phyloP scores from a whole-genome alignment of 1,140 invertebrate species.

The Cyclargus thomasi region DNA sequence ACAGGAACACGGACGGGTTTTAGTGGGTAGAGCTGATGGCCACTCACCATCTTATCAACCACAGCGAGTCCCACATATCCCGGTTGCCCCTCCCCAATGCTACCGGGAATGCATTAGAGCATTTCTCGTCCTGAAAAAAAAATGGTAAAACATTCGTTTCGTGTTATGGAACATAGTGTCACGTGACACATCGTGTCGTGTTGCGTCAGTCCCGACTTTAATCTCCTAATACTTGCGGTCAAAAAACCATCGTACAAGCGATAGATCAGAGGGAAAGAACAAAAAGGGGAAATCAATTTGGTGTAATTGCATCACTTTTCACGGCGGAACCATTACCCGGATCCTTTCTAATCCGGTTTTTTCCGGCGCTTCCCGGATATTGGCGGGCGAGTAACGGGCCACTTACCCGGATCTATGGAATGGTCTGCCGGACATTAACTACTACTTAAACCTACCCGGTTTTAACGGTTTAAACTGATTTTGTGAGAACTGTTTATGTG shows the following conservation, averaged over 20 bases:
- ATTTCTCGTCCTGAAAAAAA: too few species aligned
- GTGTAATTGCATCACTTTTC: slow-evolving; percentile 63
- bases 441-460: slow-evolving; percentile 37
- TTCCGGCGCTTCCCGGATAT: slow-evolving; percentile 63
- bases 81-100: too few species aligned
- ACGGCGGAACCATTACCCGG: slow-evolving; percentile 51
- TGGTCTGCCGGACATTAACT: slow-evolving; percentile 54
- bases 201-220: too few species aligned
- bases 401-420: slow-evolving; percentile 62
- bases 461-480: slow-evolving; percentile 35
- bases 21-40: too few species aligned
- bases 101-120: too few species aligned
- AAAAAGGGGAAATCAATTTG: slow-evolving; percentile 53
- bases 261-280: slow-evolving; percentile 38
- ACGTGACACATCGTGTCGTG: too few species aligned
- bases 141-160: too few species aligned
- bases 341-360: slow-evolving; percentile 61
- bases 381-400: slow-evolving; percentile 54
- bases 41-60: too few species aligned
- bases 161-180: too few species aligned
- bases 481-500: slow-evolving; percentile 24
- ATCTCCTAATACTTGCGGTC: slow-evolving; percentile 8
- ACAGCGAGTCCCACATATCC: too few species aligned
- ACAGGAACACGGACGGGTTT: too few species aligned
- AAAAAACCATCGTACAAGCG: slow-evolving; percentile 23